These are phyloP conservation scores for Equus quagga DNA, from an alignment of 2,113 vertebrate species.

Conservation along the genomic window DNA sequence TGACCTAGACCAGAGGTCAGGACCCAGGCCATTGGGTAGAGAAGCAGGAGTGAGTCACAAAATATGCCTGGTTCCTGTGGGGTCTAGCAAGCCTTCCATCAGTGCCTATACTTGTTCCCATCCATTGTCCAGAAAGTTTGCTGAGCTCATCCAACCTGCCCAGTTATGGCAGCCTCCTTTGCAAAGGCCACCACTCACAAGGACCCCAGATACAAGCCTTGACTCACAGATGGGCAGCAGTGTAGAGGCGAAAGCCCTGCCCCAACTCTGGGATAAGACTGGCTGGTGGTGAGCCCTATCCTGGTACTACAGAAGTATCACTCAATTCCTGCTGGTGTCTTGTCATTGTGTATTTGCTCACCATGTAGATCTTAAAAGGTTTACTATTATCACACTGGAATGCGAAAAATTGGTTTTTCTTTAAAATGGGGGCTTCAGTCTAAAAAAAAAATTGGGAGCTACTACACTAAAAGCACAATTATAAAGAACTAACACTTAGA, in stretches of 20 bases:
- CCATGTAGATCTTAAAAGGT: conserved; percentile 19
- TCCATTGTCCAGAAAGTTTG: neutral
- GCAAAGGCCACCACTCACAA: neutral
- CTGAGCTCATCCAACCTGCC: neutral
- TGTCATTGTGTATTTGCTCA: neutral
- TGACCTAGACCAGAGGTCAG: neutral
- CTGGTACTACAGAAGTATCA: neutral
- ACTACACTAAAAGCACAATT: neutral
- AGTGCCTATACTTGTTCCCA: neutral
- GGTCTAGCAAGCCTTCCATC: neutral
- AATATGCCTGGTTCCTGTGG: neutral
- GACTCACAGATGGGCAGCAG: neutral
- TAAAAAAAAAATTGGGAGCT: neutral
- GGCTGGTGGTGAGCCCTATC: neutral
- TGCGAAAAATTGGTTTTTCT: neutral
- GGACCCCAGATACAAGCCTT: neutral
- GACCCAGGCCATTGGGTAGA: neutral
- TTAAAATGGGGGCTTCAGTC: neutral
- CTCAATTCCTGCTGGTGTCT: neutral
- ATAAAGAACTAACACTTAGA: neutral
- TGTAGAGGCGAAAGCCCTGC: neutral
- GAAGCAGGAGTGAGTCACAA: neutral
- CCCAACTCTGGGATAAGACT: neutral
- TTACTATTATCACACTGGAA: neutral
- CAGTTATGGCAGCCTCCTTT: neutral